Evolutionary conservation across 2,113 vertebrate genomes (phyloP), one percentile per base, ranked within the genome.

Genomic region (Chunga burmeisteri): DNA sequence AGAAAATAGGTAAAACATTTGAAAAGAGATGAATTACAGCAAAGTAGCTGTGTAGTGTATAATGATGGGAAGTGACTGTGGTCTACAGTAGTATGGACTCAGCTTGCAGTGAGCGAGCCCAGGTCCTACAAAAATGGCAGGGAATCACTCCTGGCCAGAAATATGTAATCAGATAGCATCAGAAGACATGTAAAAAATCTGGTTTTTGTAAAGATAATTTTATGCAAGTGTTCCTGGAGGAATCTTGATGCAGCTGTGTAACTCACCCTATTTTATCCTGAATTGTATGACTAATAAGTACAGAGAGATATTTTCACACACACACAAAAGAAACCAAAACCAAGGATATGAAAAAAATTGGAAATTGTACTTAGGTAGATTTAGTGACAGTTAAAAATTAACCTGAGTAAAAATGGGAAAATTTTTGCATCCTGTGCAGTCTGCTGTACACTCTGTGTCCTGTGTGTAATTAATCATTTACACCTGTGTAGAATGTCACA

Each of bases 311-410:
- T 70, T 91, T 91, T 66, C 13, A 49, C 11, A 59, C 21, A 59
- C 32, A 29, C 7, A 73, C 11, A 36, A 3, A 74, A 34, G 30
- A 81, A 66, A 40, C 34, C 34, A 65, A 82, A 86, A 16, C 27
- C 26, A 55, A 86, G 13, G 38, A 21, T 55, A 66, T 16, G 25
- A 30, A 66, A 77, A 94, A 88, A 47, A 19, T 5, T 32, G 1
- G 15, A 56, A 82, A 86, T 88, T 65, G 8, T 80, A 36, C 30
- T 80, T 93, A 47, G 32, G 17, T 78, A 20, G 38, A 74, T 74
- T 84, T 94, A 91, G 32, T 61, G 86, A 87, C 62, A 49, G 73
- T 71, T 94, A 81, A 88, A 93, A 92, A 92, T 71, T 40, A 75
- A 58, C 72, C 38, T 72, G 30, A 81, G 27, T 61, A 52, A 88